phyloP scores from a whole-genome alignment of 2,113 vertebrate species.

The Caranx ignobilis region DNA sequence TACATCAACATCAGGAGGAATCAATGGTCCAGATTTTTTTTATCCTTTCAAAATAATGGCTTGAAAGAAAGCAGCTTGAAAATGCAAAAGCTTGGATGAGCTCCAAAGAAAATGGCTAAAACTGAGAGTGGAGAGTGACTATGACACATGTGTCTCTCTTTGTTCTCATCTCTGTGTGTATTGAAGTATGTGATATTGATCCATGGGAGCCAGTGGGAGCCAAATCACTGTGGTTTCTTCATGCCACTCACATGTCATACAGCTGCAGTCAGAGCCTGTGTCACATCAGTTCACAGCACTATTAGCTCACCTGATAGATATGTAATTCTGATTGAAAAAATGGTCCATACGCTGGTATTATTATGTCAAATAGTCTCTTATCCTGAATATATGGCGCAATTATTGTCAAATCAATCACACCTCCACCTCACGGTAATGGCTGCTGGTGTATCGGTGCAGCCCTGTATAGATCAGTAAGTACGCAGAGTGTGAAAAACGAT shows the following conservation, averaged over 20 bases:
- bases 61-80: slow-evolving; percentile 9
- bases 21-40: background rate
- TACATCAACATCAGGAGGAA: background rate
- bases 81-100: background rate
- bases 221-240: slow-evolving; percentile 30
- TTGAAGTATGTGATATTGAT: slow-evolving; percentile 45
- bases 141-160: slow-evolving; percentile 12
- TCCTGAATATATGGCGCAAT: slow-evolving; percentile 28
- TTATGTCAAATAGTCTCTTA: slow-evolving; percentile 5
- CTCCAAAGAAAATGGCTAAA: background rate
- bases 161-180: slow-evolving; percentile 34
- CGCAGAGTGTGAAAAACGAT: slow-evolving; percentile 13
- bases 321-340: slow-evolving; percentile 37
- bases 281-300: slow-evolving; percentile 20
- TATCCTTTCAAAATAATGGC: background rate
- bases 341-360: background rate
- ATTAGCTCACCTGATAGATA: slow-evolving; percentile 20
- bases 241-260: slow-evolving; percentile 22
- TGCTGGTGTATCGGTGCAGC: background rate
- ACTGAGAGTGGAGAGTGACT: slow-evolving; percentile 14
- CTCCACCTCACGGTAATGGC: background rate
- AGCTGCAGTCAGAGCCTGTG: slow-evolving; percentile 20
- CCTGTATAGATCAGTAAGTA: background rate
- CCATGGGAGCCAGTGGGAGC: slow-evolving; percentile 11
- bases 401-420: slow-evolving; percentile 31